Evolutionary conservation across 2,888 invertebrate species (phyloP).

Genomic region (Amphipyra tragopoginis): DNA sequence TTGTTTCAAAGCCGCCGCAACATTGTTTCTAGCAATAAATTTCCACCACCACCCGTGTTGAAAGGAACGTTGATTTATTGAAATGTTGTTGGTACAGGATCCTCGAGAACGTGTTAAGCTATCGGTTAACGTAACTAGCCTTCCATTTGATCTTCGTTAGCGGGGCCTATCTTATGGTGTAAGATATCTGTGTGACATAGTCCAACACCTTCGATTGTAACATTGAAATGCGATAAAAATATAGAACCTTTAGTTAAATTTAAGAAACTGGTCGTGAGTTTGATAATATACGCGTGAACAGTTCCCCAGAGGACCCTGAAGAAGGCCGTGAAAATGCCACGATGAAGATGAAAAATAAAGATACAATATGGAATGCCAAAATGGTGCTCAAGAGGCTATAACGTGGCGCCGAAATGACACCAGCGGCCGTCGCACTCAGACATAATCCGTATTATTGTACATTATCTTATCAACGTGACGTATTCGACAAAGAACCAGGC

Average conservation of each 20-base stretch:
- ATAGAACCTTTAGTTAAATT: too few species aligned
- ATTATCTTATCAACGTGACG: slow-evolving; percentile 69
- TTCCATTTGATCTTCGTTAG: slow-evolving; percentile 28
- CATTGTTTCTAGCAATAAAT: slow-evolving; percentile 59
- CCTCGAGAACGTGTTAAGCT: slow-evolving; percentile 40
- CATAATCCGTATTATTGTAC: slow-evolving; percentile 52
- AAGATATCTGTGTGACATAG: slow-evolving; percentile 1
- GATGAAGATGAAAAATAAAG: slow-evolving; percentile 19
- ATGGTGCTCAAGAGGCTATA: slow-evolving; percentile 26
- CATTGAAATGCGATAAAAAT: neutral
- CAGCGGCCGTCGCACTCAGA: slow-evolving; percentile 39
- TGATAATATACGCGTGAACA: neutral
- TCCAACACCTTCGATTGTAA: neutral
- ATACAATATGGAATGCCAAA: slow-evolving; percentile 20
- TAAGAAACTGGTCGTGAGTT: neutral
- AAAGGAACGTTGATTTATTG: slow-evolving; percentile 55
- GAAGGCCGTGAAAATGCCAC: neutral
- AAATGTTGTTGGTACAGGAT: slow-evolving; percentile 45
- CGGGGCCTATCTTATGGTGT: slow-evolving; percentile 6
- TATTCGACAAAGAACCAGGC: slow-evolving; percentile 67
- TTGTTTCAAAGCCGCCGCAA: slow-evolving; percentile 52
- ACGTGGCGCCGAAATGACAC: slow-evolving; percentile 37
- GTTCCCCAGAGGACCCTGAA: neutral
- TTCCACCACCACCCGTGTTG: slow-evolving; percentile 52
- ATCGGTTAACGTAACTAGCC: slow-evolving; percentile 34